Base-by-base conservation (phyloP, 2,888 invertebrate species). In the Drosophila mayaguana region DNA sequence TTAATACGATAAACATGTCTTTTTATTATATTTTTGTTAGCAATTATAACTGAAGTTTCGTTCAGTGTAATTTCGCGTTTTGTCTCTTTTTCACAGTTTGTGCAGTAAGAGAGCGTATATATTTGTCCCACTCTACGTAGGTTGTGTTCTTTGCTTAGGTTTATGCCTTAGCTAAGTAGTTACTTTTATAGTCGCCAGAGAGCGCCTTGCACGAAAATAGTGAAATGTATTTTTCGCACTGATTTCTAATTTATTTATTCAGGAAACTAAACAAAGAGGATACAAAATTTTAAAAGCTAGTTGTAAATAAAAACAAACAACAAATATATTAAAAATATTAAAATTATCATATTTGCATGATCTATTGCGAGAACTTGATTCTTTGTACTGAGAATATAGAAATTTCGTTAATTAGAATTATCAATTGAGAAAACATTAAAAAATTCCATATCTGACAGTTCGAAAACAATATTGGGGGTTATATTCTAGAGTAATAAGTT, bases 71-170 rank as follows among this genome's bases (percentile, higher is more conserved):
- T 4, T 0, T 5, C 2, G 9, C 1, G 7, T 38, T n/a, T 11
- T 42, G 14, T 56, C 64, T 60, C 59, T 43, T 25, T 76, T 16
- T 1, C 22, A 22, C 56, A 62, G 20, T n/a, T 11, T 16, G 11
- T 20, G 14, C n/a, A 18, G 8, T 9, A 11, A 1, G 8, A 1
- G 1, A 20, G 9, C 0, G 16, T 14, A 6, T 63, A 46, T 59
- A 36, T 4, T 50, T 59, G 16, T 50, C 20, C n/a, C 22, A 28
- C 34, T 56, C 36, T 5, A 7, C 1, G 1, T 9, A 38, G 76
- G 80, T 77, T 40, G n/a, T 16, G 53, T 70, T 60, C 60, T 12
- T 22, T 14, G 63, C 62, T 80, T 32, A 7, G 48, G 3, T 11
- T 28, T 16, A 1, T 22, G n/a, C 16, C 20, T 54, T 3, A 2